Evolutionary conservation across 2,888 invertebrate genomes (phyloP).

Genomic region (Torymus texanus): DNA sequence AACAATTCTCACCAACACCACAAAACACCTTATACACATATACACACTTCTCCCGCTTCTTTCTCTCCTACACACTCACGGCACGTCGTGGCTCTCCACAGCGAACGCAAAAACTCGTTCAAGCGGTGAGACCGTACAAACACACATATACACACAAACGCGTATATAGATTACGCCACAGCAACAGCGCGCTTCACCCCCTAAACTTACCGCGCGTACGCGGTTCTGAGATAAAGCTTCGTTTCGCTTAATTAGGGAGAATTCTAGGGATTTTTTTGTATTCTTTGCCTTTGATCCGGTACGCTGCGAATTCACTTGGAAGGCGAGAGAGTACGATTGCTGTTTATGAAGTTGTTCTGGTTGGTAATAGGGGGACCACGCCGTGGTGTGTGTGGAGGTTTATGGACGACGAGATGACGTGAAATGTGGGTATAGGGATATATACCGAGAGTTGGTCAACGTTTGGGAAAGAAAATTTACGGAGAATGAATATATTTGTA

Average conservation of each 20-base stretch:
- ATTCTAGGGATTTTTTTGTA: not conserved
- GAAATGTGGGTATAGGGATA: too few species aligned
- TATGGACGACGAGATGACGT: too few species aligned
- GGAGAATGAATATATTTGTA: too few species aligned
- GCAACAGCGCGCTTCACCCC: not conserved
- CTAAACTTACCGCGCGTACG: too few species aligned
- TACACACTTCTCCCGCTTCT: not conserved
- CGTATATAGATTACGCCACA: constrained; percentile 15
- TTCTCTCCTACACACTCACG: not conserved
- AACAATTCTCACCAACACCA: too few species aligned
- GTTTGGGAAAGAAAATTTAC: too few species aligned
- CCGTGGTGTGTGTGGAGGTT: too few species aligned
- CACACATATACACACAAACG: not conserved
- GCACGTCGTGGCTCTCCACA: constrained; percentile 3
- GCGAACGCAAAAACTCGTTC: constrained; percentile 41
- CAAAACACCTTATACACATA: not conserved
- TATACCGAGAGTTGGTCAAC: too few species aligned
- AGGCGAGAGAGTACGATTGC: not conserved
- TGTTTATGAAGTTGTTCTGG: not conserved
- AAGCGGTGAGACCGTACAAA: not conserved
- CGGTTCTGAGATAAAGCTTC: constrained; percentile 28
- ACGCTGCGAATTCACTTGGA: constrained; percentile 10
- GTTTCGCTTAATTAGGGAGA: constrained; percentile 32
- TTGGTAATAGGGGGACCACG: not conserved
- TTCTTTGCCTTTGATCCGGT: not conserved